Conservation (phyloP, 2,888 invertebrate genomes). For the Altica lythri region DNA sequence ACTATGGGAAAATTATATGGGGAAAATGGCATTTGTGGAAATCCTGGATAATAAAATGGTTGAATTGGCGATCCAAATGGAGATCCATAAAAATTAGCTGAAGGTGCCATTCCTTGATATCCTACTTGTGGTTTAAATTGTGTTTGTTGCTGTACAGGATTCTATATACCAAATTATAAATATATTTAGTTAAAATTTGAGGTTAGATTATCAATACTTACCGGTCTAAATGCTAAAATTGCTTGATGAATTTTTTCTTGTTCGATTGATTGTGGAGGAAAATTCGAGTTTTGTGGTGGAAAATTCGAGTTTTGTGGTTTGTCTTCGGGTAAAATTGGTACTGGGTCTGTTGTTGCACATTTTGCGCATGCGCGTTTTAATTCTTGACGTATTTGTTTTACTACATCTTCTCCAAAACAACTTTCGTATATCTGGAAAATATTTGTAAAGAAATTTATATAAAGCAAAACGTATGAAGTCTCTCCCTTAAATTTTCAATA, state of each 20-base stretch:
- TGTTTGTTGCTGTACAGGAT: slow-evolving; percentile 52
- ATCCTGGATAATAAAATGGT: slow-evolving; percentile 59
- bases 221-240: slow-evolving; percentile 64
- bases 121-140: slow-evolving; percentile 61
- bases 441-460: not conserved
- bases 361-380: slow-evolving; percentile 70
- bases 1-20: slow-evolving; percentile 55
- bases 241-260: slow-evolving; percentile 61
- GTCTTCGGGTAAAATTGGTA: slow-evolving; percentile 34
- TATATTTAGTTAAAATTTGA: too few species aligned
- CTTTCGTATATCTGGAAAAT: slow-evolving; percentile 68
- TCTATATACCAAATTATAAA: too few species aligned
- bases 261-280: slow-evolving; percentile 52
- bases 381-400: slow-evolving; percentile 70
- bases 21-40: slow-evolving; percentile 50
- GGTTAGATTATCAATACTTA: too few species aligned
- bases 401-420: slow-evolving; percentile 70
- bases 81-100: slow-evolving; percentile 49
- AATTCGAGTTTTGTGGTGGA: slow-evolving; percentile 33
- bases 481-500: too few species aligned
- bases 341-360: slow-evolving; percentile 63
- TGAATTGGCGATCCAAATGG: slow-evolving; percentile 34
- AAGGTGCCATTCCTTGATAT: slow-evolving; percentile 50
- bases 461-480: too few species aligned
- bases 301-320: slow-evolving; percentile 21